Evolutionary conservation across 2,113 vertebrate genomes (phyloP).

Genomic region (Proteles cristata): DNA sequence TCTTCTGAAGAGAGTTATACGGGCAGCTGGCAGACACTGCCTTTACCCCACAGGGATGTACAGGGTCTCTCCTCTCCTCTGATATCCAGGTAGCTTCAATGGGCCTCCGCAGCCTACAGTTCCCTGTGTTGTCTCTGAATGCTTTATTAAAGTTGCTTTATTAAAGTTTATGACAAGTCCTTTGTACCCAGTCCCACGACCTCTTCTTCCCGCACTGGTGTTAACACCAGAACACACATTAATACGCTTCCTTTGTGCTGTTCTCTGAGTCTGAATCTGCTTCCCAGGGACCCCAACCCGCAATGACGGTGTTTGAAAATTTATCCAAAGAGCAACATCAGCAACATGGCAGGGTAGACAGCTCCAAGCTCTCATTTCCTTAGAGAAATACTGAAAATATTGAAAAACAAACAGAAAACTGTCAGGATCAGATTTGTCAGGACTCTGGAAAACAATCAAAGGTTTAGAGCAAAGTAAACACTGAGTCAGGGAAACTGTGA

Average conservation of each 20-base stretch:
- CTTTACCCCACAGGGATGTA: accelerated
- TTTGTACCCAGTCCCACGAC: accelerated
- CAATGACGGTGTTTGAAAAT: background rate
- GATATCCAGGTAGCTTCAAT: accelerated
- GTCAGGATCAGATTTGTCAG: background rate
- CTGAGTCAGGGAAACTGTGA: background rate
- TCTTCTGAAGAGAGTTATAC: background rate
- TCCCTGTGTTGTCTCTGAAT: accelerated
- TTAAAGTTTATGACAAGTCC: no score
- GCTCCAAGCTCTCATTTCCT: background rate
- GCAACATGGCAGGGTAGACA: no score
- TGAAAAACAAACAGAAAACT: background rate
- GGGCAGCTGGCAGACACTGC: background rate
- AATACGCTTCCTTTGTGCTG: background rate
- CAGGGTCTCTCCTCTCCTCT: background rate
- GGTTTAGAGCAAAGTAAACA: background rate
- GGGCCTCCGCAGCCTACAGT: background rate
- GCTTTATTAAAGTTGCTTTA: background rate
- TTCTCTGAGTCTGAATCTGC: background rate
- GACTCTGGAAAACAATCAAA: background rate
- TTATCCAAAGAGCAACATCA: background rate
- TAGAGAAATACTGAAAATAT: background rate
- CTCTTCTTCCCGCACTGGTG: background rate
- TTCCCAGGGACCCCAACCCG: background rate
- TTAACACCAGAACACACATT: background rate